Evolutionary conservation across 2,888 invertebrate species (phyloP).

Genomic region (Drosophila macrothrix): DNA sequence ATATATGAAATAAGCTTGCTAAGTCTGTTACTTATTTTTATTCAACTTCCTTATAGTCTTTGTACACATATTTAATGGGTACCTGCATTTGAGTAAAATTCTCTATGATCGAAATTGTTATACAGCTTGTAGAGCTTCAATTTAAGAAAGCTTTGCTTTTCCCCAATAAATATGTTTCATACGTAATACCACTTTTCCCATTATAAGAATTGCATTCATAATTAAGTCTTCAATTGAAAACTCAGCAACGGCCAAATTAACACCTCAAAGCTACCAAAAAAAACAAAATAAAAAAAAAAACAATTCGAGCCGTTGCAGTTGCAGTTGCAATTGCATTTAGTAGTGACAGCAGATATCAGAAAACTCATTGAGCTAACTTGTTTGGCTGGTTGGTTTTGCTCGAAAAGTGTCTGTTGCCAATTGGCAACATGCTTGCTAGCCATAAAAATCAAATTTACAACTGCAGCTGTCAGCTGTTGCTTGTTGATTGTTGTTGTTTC

Average conservation of each 20-base stretch:
- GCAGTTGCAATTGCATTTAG: conserved; percentile 52
- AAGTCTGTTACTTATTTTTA: neutral
- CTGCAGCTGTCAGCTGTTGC: conserved; percentile 69
- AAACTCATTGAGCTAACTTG: conserved; percentile 59
- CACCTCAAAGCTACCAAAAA: conserved; percentile 62
- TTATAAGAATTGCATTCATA: neutral
- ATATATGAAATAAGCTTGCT: too few species aligned
- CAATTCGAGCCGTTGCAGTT: conserved; percentile 16
- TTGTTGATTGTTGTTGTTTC: conserved; percentile 25
- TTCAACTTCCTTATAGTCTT: neutral
- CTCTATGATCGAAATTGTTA: neutral
- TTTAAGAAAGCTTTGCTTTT: neutral
- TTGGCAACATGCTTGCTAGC: conserved; percentile 72
- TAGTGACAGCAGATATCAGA: conserved; percentile 76
- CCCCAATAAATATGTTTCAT: neutral
- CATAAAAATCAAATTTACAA: conserved; percentile 80
- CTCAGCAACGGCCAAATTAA: conserved; percentile 63
- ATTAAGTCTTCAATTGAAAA: conserved; percentile 16
- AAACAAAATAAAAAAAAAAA: conserved; percentile 2
- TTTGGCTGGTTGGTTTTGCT: conserved; percentile 30
- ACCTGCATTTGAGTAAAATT: neutral
- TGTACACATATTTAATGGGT: neutral
- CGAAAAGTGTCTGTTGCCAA: conserved; percentile 50
- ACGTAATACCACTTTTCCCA: neutral
- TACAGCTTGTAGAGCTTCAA: neutral